These are phyloP conservation scores for Cydia fagiglandana DNA, from an alignment of 1,140 invertebrate genomes.

Conservation along the genomic window DNA sequence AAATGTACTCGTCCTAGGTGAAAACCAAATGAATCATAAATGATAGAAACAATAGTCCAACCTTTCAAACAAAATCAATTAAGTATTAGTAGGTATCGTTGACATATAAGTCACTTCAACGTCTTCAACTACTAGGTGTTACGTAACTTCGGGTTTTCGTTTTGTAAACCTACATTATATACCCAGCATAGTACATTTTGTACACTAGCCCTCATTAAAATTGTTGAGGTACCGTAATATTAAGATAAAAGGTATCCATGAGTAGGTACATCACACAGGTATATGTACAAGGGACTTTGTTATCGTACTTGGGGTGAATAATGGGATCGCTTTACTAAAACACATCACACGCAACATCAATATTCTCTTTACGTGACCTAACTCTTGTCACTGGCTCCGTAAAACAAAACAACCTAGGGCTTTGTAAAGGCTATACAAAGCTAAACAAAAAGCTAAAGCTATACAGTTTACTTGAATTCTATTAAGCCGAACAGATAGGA, in stretches of 20 bases:
- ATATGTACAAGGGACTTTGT: neutral
- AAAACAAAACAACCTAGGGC: conserved; percentile 13
- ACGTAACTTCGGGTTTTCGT: no score
- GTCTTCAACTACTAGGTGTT: no score
- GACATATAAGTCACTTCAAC: no score
- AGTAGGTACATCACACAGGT: neutral
- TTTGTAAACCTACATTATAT: no score
- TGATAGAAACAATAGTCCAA: no score
- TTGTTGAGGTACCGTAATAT: conserved; percentile 1
- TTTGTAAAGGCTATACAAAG: neutral
- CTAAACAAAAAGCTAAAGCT: no score
- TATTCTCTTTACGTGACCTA: conserved; percentile 29
- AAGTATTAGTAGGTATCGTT: no score
- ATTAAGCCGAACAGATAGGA: conserved; percentile 12
- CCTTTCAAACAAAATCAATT: no score
- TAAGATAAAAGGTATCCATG: conserved; percentile 8
- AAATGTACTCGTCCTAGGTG: no score
- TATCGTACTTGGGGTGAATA: conserved; percentile 14
- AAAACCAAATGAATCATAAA: no score
- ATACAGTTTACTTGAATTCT: neutral
- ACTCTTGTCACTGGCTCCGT: conserved; percentile 9
- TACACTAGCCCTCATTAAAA: neutral
- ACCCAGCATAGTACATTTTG: neutral
- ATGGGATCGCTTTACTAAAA: conserved; percentile 16
- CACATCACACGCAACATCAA: conserved; percentile 24